phyloP scores from a whole-genome alignment of 2,797 vertebrate species.

The Gambelia wislizenii region DNA sequence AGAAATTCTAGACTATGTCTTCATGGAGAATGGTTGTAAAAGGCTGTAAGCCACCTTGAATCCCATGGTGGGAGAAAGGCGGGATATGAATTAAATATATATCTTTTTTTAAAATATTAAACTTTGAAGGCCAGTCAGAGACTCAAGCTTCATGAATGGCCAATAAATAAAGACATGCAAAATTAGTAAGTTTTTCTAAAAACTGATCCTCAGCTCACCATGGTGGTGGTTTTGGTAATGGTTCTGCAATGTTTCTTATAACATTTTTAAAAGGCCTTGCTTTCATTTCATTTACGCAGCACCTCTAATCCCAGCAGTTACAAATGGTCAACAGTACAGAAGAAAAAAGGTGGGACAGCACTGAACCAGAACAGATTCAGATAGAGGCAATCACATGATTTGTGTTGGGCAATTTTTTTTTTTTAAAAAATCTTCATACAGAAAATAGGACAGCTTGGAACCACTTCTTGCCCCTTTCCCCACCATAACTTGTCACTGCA shows the following conservation, averaged over 20 bases:
- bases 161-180: neutral
- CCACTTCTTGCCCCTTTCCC: neutral
- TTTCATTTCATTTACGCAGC: neutral
- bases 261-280: rapidly evolving
- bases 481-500: neutral
- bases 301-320: neutral
- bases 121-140: neutral
- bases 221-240: neutral
- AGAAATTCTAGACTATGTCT: neutral
- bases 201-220: rapidly evolving
- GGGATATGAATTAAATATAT: too few species aligned
- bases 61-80: too few species aligned
- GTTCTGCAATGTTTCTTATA: neutral
- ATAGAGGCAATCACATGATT: neutral
- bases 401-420: neutral
- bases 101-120: too few species aligned
- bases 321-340: neutral
- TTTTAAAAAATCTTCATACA: neutral
- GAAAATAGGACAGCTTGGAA: neutral
- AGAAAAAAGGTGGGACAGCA: neutral
- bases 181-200: neutral
- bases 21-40: rapidly evolving
- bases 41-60: too few species aligned
- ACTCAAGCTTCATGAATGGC: neutral
- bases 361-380: neutral